Evolutionary conservation across 2,113 vertebrate genomes (phyloP), one percentile per base, ranked within the genome.

Genomic region (Protomyctophum bolini): DNA sequence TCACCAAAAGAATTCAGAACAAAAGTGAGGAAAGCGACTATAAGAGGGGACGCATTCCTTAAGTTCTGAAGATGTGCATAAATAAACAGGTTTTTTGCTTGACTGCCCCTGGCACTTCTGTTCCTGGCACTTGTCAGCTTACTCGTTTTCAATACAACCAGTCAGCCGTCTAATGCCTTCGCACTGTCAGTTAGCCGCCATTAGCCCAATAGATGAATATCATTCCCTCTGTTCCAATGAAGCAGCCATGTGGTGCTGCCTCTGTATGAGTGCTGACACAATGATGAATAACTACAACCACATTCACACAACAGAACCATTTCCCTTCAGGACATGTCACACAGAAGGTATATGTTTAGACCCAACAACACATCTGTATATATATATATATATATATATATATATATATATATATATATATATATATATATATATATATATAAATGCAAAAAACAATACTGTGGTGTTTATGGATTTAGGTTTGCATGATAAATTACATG

Each of bases 111-210:
- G 73, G 68, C 68, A 48, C 84, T 83, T 80, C 64, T 73, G 76
- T 86, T 85, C 56, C 57, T 74, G 81, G 72, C 86, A 79, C 79
- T 80, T 78, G 87, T 86, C 84, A 83, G 82, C 78, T 87, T 75
- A 81, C 83, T 90, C 89, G 74, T 80, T 88, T 90, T 86, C 88
- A 87, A 88, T 90, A 85, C 91, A 88, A 75, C 70, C 86, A 90
- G 83, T 73, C 85, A 90, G 80, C 83, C 87, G 74, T 84, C 87
- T 91, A 87, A 91, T 89, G 59, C 86, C 83, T 85, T 85, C 85
- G 75, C 85, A 78, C 84, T 78, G 76, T 89, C 88, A 90, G 87
- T 92, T 91, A 91, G 87, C 86, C 79, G 61, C 86, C 83, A 88
- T 91, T 90, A 90, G 87, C 69, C 82, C 82, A 66, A 21, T 58